Conservation (phyloP, 1,140 invertebrate species). For the Pogonognathellus flavescens region DNA sequence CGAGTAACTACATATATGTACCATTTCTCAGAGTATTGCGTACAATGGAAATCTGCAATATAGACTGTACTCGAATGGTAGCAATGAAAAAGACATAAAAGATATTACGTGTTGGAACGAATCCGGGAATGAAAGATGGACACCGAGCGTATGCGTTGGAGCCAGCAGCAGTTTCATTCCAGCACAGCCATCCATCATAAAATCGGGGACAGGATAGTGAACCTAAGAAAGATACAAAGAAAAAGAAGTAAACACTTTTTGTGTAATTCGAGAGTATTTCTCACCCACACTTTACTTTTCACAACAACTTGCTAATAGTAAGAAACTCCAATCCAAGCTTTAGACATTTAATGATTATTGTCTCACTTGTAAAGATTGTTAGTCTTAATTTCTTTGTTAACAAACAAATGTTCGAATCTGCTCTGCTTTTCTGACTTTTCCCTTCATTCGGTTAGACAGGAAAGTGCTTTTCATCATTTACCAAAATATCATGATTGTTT, state of each 20-base stretch:
- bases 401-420: too few relatives aligned
- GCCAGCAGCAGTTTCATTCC: conserved; percentile 73
- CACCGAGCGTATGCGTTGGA: conserved; percentile 70
- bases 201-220: conserved; percentile 69
- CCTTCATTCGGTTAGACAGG: too few relatives aligned
- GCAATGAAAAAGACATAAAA: conserved; percentile 37
- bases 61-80: neutral
- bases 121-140: conserved; percentile 71
- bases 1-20: neutral
- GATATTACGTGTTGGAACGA: conserved; percentile 68
- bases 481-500: too few relatives aligned
- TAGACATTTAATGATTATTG: too few relatives aligned
- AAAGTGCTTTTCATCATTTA: too few relatives aligned
- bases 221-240: conserved; percentile 8
- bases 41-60: neutral
- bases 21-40: neutral
- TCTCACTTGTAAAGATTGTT: too few relatives aligned
- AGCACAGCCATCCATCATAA: conserved; percentile 75
- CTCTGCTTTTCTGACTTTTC: too few relatives aligned
- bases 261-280: neutral
- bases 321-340: neutral
- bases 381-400: too few relatives aligned
- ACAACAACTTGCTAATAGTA: neutral
- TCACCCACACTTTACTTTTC: neutral
- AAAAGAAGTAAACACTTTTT: neutral